Base-by-base conservation (phyloP, 2,113 vertebrate species). In the Dipodomys merriami region DNA sequence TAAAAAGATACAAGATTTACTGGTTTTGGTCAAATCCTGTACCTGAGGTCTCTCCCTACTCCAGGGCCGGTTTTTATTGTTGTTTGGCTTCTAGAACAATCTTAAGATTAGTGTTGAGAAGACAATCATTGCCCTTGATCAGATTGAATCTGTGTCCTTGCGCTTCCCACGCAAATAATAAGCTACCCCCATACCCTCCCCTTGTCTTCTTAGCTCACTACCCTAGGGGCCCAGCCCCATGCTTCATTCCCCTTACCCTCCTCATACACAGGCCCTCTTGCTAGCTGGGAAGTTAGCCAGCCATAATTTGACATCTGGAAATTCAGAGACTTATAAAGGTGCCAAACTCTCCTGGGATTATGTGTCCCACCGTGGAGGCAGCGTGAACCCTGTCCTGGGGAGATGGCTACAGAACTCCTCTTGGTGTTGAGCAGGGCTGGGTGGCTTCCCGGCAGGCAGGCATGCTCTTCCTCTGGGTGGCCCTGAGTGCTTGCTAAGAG, bases 21-120 rank as follows among this genome's bases (percentile, higher is more conserved):
- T 78, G 30, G 46, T 90, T 91, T 76, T 33, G 82, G 53, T 88
- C 78, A 65, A 94, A 57, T 81, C 46, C 67, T 96, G 83, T 85
- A 82, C 79, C 25, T 49, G 53, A 82, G 90, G 20, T 62, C 82
- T 29, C 69, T 82, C 23, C n/a, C 25, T 81, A 57, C 53, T 57
- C 53, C 15, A 57, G 53, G 53, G 4, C 22, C 57, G 46, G 19
- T 3, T 62, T 39, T 74, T 25, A 57, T 68, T 30, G 8, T 65
- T 81, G 71, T 64, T 74, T 90, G 57, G 27, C 83, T 96, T 89
- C 68, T 87, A 88, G 71, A 87, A 57, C 57, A 29, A 19, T 85
- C 80, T 62, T 33, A 60, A 82, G 49, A 49, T 86, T 44, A 23
- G 30, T 83, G 71, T 27, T 69, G 71, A 69, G 30, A 64, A 82